Evolutionary conservation across 1,140 invertebrate species (phyloP).

Genomic region (Oryctes rhinoceros): DNA sequence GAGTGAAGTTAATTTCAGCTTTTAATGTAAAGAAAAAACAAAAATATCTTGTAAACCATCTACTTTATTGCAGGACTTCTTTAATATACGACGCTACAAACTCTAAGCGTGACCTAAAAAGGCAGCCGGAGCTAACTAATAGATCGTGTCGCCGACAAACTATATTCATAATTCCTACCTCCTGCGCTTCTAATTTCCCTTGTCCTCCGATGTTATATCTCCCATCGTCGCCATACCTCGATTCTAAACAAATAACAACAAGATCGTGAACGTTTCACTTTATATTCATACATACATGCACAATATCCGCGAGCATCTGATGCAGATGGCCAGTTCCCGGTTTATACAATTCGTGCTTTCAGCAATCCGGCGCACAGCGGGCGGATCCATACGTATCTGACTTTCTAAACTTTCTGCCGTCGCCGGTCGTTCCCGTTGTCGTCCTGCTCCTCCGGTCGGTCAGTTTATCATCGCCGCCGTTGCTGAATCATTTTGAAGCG

Average conservation of each 20-base stretch:
- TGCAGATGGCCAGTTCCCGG: conserved; percentile 3
- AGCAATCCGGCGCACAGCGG: neutral
- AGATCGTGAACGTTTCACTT: neutral
- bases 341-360: conserved; percentile 18
- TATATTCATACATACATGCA: conserved; percentile 10
- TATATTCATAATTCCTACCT: neutral
- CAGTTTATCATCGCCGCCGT: conserved; percentile 2
- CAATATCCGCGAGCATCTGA: neutral
- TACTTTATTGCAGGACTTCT: too few relatives aligned
- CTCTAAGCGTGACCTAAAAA: too few relatives aligned
- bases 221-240: neutral
- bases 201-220: neutral
- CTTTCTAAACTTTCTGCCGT: neutral
- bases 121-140: too few relatives aligned
- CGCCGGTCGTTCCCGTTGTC: neutral
- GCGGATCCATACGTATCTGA: conserved; percentile 1
- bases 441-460: neutral
- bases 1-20: too few relatives aligned
- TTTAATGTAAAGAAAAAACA: too few relatives aligned
- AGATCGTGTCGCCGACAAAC: too few relatives aligned
- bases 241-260: neutral
- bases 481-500: conserved; percentile 12
- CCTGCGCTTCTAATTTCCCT: neutral
- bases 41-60: too few relatives aligned
- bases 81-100: too few relatives aligned